Conservation (phyloP, 1,140 invertebrate genomes). For the Aporrectodea caliginosa region DNA sequence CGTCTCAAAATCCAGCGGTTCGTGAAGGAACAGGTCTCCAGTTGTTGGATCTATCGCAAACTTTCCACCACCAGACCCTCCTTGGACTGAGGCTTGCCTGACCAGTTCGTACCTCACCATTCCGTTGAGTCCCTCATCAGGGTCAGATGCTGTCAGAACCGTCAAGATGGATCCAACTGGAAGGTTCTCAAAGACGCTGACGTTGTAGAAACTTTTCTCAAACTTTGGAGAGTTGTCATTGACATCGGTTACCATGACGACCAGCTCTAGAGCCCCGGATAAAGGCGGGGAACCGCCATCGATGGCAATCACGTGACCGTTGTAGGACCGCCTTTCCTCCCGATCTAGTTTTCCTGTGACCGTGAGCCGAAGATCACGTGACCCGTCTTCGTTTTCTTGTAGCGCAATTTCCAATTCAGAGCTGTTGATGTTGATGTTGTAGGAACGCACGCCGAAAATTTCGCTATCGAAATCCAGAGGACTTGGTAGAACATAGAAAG, state of each 20-base stretch:
- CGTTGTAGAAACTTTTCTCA: constrained; percentile 51
- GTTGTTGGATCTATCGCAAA: constrained; percentile 7
- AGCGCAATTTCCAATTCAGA: neutral
- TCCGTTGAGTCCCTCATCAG: constrained; percentile 47
- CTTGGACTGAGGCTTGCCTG: constrained; percentile 56
- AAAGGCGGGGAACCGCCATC: constrained; percentile 46
- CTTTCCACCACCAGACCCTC: constrained; percentile 78
- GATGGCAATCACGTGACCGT: constrained; percentile 72
- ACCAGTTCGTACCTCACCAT: constrained; percentile 69
- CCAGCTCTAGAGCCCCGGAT: constrained; percentile 1
- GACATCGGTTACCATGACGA: constrained; percentile 36
- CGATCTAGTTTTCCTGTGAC: constrained; percentile 64
- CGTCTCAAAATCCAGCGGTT: constrained; percentile 9
- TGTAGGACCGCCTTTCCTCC: constrained; percentile 70
- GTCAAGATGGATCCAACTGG: constrained; percentile 77
- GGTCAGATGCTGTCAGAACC: constrained; percentile 65
- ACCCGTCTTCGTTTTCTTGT: neutral
- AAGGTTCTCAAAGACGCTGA: constrained; percentile 80
- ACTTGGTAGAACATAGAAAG: neutral
- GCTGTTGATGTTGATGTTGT: neutral
- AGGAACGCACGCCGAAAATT: neutral
- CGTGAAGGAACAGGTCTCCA: constrained; percentile 9
- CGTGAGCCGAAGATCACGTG: constrained; percentile 9
- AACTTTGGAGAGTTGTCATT: constrained; percentile 56
- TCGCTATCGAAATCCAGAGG: neutral